Evolutionary conservation across 1,140 invertebrate species (phyloP).

Genomic region (Trinorchestia longiramus): DNA sequence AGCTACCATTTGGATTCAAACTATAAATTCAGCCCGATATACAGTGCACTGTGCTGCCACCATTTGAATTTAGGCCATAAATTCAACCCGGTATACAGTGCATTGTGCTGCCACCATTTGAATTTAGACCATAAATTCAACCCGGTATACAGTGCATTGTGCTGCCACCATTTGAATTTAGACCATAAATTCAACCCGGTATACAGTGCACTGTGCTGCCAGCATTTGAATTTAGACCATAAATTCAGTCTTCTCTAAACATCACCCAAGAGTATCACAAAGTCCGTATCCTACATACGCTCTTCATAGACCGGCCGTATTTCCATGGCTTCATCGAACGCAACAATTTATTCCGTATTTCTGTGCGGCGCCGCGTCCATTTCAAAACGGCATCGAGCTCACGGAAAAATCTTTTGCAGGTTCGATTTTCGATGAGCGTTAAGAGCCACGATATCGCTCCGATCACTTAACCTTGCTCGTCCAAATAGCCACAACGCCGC

Average conservation of each 20-base stretch:
- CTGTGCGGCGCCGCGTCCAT: not conserved
- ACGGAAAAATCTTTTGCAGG: conserved; percentile 30
- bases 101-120: not conserved
- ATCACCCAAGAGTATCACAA: not conserved
- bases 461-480: conserved; percentile 22
- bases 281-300: not conserved
- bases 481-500: not conserved
- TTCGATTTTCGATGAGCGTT: conserved; percentile 51
- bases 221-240: not conserved
- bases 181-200: not conserved
- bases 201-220: not conserved
- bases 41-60: not conserved
- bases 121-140: not conserved
- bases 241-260: not conserved
- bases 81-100: not conserved
- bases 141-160: not conserved
- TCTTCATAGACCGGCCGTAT: not conserved
- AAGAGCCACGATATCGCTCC: conserved; percentile 26
- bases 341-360: conserved; percentile 24
- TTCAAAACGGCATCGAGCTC: not conserved
- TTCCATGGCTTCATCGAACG: not conserved
- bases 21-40: not conserved
- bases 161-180: not conserved
- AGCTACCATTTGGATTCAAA: too few species aligned
- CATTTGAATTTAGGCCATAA: not conserved